Evolutionary conservation across 2,797 vertebrate genomes (phyloP).

Genomic region (Sebastes cheni): DNA sequence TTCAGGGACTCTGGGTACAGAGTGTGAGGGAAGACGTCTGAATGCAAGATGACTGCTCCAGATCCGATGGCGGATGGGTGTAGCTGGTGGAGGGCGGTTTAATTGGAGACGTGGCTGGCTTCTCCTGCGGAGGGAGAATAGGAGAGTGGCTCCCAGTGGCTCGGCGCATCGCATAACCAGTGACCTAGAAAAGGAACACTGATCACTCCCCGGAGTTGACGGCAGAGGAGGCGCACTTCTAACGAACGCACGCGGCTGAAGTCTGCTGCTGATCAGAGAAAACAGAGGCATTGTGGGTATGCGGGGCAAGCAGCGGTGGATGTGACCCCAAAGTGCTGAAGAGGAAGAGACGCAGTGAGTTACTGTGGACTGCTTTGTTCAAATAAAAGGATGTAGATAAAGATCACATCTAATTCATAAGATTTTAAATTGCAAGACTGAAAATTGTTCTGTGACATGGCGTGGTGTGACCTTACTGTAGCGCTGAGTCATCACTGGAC

Average conservation of each 20-base stretch:
- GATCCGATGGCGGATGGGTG: conserved; percentile 68
- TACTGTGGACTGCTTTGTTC: not conserved
- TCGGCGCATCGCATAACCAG: conserved; percentile 74
- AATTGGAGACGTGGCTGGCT: conserved; percentile 78
- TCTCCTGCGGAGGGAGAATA: conserved; percentile 64
- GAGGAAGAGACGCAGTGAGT: not conserved
- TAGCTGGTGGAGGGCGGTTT: conserved; percentile 65
- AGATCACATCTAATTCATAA: not conserved
- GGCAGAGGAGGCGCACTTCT: conserved; percentile 50
- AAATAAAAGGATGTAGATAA: not conserved
- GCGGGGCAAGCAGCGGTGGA: not conserved
- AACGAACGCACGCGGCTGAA: conserved; percentile 48
- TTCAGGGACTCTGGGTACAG: conserved; percentile 74
- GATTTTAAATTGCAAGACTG: not conserved
- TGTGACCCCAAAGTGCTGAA: conserved; percentile 12
- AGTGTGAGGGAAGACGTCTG: conserved; percentile 71
- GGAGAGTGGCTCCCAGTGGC: conserved; percentile 75
- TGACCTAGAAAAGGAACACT: conserved; percentile 86
- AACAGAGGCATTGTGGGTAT: conserved; percentile 57
- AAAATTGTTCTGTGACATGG: not conserved
- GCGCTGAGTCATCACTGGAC: not conserved
- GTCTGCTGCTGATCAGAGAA: conserved; percentile 56
- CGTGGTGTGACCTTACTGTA: not conserved
- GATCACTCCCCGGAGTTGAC: conserved; percentile 79
- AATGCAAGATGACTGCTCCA: conserved; percentile 80